Evolutionary conservation across 2,888 invertebrate genomes (phyloP).

Genomic region (Lysandra coridon): DNA sequence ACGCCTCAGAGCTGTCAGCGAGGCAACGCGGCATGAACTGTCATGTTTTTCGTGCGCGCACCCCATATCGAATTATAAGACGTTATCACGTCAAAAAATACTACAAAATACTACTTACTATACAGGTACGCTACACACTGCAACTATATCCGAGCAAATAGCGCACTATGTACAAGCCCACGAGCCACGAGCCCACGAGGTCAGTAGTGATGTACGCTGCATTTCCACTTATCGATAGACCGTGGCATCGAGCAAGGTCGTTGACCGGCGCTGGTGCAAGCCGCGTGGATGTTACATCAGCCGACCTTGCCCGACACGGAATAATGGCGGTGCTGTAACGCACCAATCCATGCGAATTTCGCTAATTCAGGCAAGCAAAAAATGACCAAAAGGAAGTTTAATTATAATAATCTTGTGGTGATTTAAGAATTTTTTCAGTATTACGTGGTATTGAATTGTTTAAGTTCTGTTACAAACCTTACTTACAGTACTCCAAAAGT

Average conservation of each 20-base stretch:
- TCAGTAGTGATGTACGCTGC: conserved; percentile 50
- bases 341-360: conserved; percentile 38
- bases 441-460: neutral
- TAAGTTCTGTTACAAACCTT: neutral
- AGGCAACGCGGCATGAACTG: no score
- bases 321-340: conserved; percentile 56
- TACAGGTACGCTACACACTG: neutral
- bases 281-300: conserved; percentile 66
- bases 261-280: conserved; percentile 70
- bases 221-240: conserved; percentile 51
- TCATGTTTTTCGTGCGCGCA: no score
- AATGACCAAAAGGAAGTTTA: neutral
- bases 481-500: no score
- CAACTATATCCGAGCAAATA: conserved; percentile 31
- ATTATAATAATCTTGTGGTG: neutral
- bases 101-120: no score
- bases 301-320: conserved; percentile 71
- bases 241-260: conserved; percentile 60
- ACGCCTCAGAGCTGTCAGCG: no score
- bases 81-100: no score
- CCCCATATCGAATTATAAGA: no score
- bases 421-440: neutral
- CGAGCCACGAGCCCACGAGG: conserved; percentile 38
- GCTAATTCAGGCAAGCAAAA: conserved; percentile 31
- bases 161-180: conserved; percentile 32